Evolutionary conservation across 2,113 vertebrate genomes (phyloP).

Genomic region (Nansenia antarctica): DNA sequence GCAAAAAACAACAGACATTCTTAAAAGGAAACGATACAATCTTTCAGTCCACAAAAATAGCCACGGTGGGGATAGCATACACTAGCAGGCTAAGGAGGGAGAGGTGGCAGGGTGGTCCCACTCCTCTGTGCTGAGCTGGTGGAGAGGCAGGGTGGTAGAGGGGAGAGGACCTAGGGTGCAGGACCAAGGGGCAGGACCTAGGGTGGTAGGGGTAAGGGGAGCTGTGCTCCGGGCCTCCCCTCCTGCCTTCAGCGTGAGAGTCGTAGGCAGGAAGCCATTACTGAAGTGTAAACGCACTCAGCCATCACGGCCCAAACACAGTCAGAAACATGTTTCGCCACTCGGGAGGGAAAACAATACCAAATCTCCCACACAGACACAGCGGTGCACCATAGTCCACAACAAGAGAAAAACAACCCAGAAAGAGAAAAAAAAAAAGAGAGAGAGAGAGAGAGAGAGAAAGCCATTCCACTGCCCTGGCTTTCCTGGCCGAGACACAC

Average conservation of each 20-base stretch:
- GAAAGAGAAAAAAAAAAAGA: not conserved
- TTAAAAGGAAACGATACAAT: slow-evolving; percentile 61
- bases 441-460: not conserved
- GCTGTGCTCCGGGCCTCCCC: slow-evolving; percentile 18
- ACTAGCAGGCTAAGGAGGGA: slow-evolving; percentile 23
- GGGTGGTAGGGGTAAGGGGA: slow-evolving; percentile 23
- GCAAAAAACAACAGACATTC: slow-evolving; percentile 64
- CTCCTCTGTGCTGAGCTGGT: slow-evolving; percentile 17
- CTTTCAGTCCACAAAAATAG: slow-evolving; percentile 51
- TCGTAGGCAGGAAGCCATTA: slow-evolving; percentile 73
- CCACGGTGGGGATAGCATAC: slow-evolving; percentile 30
- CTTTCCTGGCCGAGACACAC: slow-evolving; percentile 5
- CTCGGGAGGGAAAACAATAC: slow-evolving; percentile 2
- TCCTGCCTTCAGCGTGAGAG: slow-evolving; percentile 54
- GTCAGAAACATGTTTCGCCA: slow-evolving; percentile 49
- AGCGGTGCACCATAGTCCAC: too few relatives aligned
- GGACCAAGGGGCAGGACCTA: slow-evolving; percentile 23
- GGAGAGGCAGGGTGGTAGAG: not conserved
- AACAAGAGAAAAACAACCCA: slow-evolving; percentile 21
- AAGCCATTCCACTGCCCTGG: slow-evolving; percentile 1
- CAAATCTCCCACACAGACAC: slow-evolving; percentile 14
- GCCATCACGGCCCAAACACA: slow-evolving; percentile 63
- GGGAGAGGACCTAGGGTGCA: slow-evolving; percentile 12
- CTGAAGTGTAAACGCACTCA: slow-evolving; percentile 68
- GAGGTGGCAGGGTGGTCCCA: slow-evolving; percentile 59